Base-by-base conservation (phyloP, 2,113 vertebrate genomes). In the Rallus limicola region DNA sequence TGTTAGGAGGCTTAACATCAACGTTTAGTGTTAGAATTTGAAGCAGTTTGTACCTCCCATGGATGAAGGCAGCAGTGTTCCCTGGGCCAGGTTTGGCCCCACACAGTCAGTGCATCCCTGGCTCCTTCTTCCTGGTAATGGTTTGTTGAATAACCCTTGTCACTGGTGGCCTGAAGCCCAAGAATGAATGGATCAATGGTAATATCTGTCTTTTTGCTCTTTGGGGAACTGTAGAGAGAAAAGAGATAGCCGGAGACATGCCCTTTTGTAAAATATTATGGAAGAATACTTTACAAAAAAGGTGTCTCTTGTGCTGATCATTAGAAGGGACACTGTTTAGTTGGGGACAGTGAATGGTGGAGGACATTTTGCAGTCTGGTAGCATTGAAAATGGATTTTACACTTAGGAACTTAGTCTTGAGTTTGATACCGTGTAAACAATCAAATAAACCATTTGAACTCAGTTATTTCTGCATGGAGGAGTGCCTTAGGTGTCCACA, bases 51-150 rank as follows among this genome's bases (percentile, higher is more conserved):
- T 36, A 10, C 24, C 13, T 36, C 63, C 33, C 8, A 31, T 2
- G 1, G 38, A 5, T 0, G 6, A 48, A n/a, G 19, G 36, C 16
- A 2, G 23, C 10, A 3, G 6, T 7, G 10, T 31, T 42, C 23
- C 46, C 12, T 36, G 13, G 21, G 16, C 11, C 31, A 52, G 18
- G 4, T 33, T 44, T 36, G n/a, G 17, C 34, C 34, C 31, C 15
- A 2, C 3, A 0, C 25, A 34, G 9, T 21, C n/a, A 3, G 11
- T 5, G 5, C 17, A 9, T 15, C 17, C 6, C 25, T 2, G 1
- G 20, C 3, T 3, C 40, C 11, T 33, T 5, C 36, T 55, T 10
- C 2, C 5, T 13, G 21, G 19, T 26, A 0, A 4, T 5, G 16
- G 7, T 18, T n/a, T 52, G 23, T 9, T 25, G 50, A 19, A 16